These are phyloP conservation scores for Chiridota heheva DNA, from an alignment of 35 echinoderm and acorn worm species.

Conservation along the genomic window DNA sequence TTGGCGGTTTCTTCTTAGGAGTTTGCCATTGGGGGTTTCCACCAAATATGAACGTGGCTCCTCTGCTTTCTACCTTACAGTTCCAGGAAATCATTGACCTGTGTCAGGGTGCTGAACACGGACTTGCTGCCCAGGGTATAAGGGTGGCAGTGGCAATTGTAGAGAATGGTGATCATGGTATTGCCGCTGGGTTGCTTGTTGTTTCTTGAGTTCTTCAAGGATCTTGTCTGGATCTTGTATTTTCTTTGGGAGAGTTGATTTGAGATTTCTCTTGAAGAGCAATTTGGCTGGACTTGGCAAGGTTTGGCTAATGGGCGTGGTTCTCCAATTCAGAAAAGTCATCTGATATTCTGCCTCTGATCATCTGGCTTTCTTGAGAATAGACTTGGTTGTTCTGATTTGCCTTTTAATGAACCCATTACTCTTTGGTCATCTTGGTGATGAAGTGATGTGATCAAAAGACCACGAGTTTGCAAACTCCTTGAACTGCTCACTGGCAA, in stretches of 20 bases:
- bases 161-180: no score
- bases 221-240: no score
- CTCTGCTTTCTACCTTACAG: no score
- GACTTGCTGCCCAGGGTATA: no score
- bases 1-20: slow-evolving; percentile 2
- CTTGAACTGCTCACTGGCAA: slow-evolving; percentile 14
- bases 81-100: no score
- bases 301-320: neutral
- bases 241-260: neutral
- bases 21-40: slow-evolving; percentile 14
- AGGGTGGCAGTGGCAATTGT: no score
- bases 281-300: neutral
- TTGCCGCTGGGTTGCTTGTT: no score
- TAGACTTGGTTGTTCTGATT: neutral
- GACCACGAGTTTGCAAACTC: slow-evolving; percentile 31
- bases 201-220: no score
- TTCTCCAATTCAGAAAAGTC: neutral
- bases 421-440: slow-evolving; percentile 15
- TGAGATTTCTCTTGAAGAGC: neutral
- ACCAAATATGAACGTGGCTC: neutral
- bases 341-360: neutral
- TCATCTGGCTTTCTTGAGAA: neutral
- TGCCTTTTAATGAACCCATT: slow-evolving; percentile 7
- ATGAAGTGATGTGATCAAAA: slow-evolving; percentile 47
- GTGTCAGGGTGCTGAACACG: no score